Percentiles rank a stretch among this genome's conserved stretches.
Conservation (phyloP, 2,113 vertebrate species). For the Coreoperca whiteheadi region DNA sequence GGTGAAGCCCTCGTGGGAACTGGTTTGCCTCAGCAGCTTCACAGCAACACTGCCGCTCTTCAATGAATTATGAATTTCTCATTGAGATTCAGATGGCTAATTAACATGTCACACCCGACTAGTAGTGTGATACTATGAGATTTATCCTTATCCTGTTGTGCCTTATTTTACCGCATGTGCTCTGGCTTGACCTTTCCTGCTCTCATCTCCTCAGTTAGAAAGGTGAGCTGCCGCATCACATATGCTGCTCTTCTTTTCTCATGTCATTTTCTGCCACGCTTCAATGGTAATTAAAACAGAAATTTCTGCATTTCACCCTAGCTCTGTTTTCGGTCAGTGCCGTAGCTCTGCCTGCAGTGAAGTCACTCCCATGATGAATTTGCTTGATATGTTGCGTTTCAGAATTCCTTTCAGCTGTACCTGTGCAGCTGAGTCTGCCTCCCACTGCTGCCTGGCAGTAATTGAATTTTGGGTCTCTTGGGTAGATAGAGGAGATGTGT, state of each 20-base stretch:
- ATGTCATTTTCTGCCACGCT: slow-evolving; percentile 3
- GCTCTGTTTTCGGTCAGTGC: not conserved
- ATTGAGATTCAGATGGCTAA: slow-evolving; percentile 76
- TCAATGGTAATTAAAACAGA: slow-evolving; percentile 46
- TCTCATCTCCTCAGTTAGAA: slow-evolving; percentile 18
- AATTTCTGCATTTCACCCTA: slow-evolving; percentile 16
- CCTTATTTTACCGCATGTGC: slow-evolving; percentile 35
- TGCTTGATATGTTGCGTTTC: slow-evolving; percentile 38
- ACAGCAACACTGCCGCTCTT: slow-evolving; percentile 44
- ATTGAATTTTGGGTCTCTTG: slow-evolving; percentile 78
- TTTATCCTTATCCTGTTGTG: slow-evolving; percentile 59
- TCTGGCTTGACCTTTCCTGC: slow-evolving; percentile 53
- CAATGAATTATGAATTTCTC: slow-evolving; percentile 80
- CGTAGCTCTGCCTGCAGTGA: slow-evolving; percentile 18
- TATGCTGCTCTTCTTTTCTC: slow-evolving; percentile 4
- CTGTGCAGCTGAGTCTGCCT: slow-evolving; percentile 55
- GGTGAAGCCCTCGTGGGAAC: slow-evolving; percentile 48
- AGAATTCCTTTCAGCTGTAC: slow-evolving; percentile 61
- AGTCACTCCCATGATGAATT: slow-evolving; percentile 50
- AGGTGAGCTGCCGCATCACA: not conserved
- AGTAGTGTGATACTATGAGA: slow-evolving; percentile 45
- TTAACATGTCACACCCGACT: slow-evolving; percentile 67
- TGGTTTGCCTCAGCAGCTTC: slow-evolving; percentile 34
- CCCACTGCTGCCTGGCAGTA: slow-evolving; percentile 59
- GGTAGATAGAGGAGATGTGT: slow-evolving; percentile 56